Base-by-base conservation (phyloP, 2,797 vertebrate species). In the Channallabes apus region DNA sequence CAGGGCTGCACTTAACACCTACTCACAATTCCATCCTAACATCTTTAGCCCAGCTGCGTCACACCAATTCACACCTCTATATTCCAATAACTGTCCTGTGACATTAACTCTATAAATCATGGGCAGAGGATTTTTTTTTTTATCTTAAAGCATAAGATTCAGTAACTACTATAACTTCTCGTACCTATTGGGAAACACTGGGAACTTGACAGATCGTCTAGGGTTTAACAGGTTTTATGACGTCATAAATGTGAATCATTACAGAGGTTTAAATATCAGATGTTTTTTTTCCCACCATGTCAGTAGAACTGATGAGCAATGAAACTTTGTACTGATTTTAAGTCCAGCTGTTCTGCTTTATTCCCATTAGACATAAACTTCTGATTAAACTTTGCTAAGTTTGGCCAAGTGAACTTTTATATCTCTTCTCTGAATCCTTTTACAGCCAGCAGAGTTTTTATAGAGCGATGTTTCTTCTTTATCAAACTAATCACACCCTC, bases 201-300 rank as follows among this genome's bases (percentile, higher is more conserved):
- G 54, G 51, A 29, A 56, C 3, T 46, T 41, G 6, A 41, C 7
- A 11, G 22, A 11, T 73, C n/a, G 3, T 73, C 15, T 17, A 5
- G 15, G 51, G 51, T 56, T 75, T 29, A 29, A 29, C n/a, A 75
- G n/a, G 24, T 61, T 24, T 61, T 3, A 35, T 78, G 75, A 59
- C 20, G 61, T 58, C 54, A 14, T 77, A 77, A 59, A 12, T 24
- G 75, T 78, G 75, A 59, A 29, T 56, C 27, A 76, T 27, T 20
- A 58, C 27, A 56, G 73, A 76, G 75, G 56, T 77, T 77, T 77
- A 17, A 62, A 64, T 80, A 61, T 80, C 77, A 64, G 59, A 80
- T 7, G 35, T 64, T 80, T 51, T 62, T n/a, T n/a, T 80, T 80
- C 77, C 77, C 77, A 80, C 59, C 77, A 64, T 24, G 46, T 79